phyloP scores from a whole-genome alignment of 2,797 vertebrate genomes.

The Hipposideros larvatus region DNA sequence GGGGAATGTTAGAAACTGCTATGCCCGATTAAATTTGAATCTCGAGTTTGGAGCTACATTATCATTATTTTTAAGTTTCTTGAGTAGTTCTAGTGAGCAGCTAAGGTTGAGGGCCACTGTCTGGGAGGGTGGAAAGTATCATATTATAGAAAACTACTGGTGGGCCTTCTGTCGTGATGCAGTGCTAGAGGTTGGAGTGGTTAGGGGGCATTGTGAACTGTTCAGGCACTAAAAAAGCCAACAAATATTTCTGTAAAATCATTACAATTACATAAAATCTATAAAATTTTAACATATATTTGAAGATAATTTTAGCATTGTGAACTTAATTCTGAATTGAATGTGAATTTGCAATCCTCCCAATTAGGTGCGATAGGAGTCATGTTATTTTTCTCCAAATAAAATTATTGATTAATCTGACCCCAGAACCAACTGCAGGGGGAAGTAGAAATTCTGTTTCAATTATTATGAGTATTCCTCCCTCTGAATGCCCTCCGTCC shows the following conservation, averaged over 20 bases:
- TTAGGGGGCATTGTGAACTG: not conserved
- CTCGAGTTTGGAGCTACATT: not conserved
- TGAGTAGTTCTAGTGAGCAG: not conserved
- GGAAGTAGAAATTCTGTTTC: not conserved
- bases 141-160: not conserved
- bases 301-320: not conserved
- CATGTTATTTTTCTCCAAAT: not conserved
- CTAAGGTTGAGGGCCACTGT: not conserved
- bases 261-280: not conserved
- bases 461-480: not conserved
- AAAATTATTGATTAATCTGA: not conserved
- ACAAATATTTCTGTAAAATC: not conserved
- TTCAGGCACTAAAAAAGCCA: not conserved
- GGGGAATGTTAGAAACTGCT: not conserved
- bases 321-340: constrained; percentile 20
- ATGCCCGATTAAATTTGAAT: constrained; percentile 12
- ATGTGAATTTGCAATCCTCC: not conserved
- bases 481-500: not conserved
- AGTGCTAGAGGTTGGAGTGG: not conserved
- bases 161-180: not conserved
- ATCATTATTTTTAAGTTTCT: not conserved
- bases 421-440: not conserved
- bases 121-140: not conserved
- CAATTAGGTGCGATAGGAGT: not conserved
- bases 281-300: not conserved